phyloP scores from a whole-genome alignment of 2,797 vertebrate species.

The Denticeps clupeoides region DNA sequence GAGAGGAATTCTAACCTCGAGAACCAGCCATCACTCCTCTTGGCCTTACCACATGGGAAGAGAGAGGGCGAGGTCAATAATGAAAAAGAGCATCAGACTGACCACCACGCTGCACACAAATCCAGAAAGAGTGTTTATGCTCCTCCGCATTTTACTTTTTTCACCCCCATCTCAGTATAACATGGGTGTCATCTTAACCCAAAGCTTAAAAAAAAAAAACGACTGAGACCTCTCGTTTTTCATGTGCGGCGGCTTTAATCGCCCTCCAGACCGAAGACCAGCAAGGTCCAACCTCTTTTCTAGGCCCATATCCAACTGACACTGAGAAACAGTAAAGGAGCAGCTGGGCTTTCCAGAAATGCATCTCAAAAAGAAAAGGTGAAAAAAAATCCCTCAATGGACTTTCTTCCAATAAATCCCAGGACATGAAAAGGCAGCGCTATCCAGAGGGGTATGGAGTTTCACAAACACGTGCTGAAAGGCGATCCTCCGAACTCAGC shows the following conservation, averaged over 20 bases:
- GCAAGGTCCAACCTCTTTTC: too few species aligned
- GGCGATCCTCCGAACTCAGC: slow-evolving; percentile 46
- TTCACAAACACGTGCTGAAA: slow-evolving; percentile 58
- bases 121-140: slow-evolving; percentile 58
- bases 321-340: slow-evolving; percentile 46
- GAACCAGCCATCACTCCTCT: too few species aligned
- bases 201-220: slow-evolving; percentile 73
- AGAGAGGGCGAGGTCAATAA: too few species aligned
- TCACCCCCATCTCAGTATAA: slow-evolving; percentile 60
- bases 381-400: slow-evolving; percentile 51
- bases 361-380: slow-evolving; percentile 9
- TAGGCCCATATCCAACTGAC: too few species aligned
- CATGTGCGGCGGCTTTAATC: slow-evolving; percentile 52
- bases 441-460: slow-evolving; percentile 46
- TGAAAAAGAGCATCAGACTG: too few species aligned
- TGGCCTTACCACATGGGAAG: too few species aligned
- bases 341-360: slow-evolving; percentile 32
- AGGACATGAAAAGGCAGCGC: slow-evolving; percentile 40
- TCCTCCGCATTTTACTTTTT: slow-evolving; percentile 11
- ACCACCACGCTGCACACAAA: slow-evolving; percentile 39
- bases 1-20: slow-evolving; percentile 32
- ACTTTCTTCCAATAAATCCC: slow-evolving; percentile 60
- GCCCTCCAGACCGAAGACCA: slow-evolving; percentile 59
- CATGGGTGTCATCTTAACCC: slow-evolving; percentile 65
- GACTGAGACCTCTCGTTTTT: slow-evolving; percentile 19